A percentile compares a stretch with the other conserved stretches of the same genome.
phyloP scores from a whole-genome alignment of 2,888 invertebrate genomes.

The Imbricaverruca yamaguchii region DNA sequence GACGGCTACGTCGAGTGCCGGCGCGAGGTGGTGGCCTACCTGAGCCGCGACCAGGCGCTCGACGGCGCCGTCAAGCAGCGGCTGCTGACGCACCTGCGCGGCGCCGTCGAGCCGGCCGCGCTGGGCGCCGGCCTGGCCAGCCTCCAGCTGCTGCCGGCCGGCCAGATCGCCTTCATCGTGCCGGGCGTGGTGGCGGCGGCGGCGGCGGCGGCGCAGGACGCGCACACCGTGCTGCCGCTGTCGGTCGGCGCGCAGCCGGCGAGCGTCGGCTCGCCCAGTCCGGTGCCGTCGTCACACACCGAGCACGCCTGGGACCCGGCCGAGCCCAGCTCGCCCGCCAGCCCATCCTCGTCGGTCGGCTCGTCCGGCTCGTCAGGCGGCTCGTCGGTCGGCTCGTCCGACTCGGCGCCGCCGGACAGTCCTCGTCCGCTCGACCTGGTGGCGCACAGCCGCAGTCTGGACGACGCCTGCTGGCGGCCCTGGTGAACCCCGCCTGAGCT shows the following conservation, averaged over 20 bases:
- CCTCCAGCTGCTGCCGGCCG: neutral
- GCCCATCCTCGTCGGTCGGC: neutral
- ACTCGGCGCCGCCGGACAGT: neutral
- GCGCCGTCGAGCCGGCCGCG: neutral
- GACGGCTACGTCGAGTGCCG: slow-evolving; percentile 1
- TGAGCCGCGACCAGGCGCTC: neutral
- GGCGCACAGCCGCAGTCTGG: neutral
- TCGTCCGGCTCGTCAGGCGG: neutral
- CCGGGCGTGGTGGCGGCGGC: neutral
- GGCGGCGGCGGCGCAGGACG: neutral
- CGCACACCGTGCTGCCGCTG: neutral
- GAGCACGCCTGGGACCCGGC: neutral
- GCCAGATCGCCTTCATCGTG: neutral
- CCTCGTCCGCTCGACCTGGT: slow-evolving; percentile 16
- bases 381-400: neutral
- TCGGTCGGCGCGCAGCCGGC: neutral
- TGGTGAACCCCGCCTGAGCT: neutral
- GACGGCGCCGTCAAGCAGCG: neutral
- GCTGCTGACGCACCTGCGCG: neutral
- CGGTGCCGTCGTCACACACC: neutral
- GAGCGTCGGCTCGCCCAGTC: neutral
- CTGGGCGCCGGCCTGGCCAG: neutral
- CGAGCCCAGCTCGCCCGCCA: neutral
- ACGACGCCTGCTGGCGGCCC: slow-evolving; percentile 13
- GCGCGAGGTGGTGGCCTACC: neutral